Base-by-base conservation (phyloP, 2,113 vertebrate species). In the Actenoides hombroni region DNA sequence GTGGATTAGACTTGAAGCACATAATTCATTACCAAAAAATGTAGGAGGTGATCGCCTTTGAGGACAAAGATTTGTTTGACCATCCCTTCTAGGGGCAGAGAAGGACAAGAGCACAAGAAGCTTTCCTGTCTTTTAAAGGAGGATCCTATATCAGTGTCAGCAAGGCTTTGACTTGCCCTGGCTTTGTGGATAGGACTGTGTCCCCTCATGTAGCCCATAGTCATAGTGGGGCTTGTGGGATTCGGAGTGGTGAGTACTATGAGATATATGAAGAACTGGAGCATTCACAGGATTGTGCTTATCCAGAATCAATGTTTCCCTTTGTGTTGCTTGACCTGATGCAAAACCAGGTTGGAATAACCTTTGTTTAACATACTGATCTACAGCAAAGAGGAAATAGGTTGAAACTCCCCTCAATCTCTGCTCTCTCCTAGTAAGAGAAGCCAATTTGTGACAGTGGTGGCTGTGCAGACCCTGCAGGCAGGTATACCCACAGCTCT, bases 241-340 rank as follows among this genome's bases (percentile, higher is more conserved):
- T 2, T 24, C 59, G 26, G 4, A 54, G 28, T 0, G 0, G 20
- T 39, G 26, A 68, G 39, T 51, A 7, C 49, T 75, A 3, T 25
- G 35, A 35, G 49, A 11, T 49, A 17, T 2, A 19, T 40, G 40
- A 69, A 83, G 60, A 64, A 40, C 2, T 49, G 11, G 61, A 44
- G 14, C 31, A 4, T 40, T 44, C 28, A 16, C 21, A 49, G n/a
- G 39, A 61, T 29, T 56, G 13, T 56, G 33, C 20, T 70, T 35
- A 35, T 21, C 28, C 21, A 19, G 25, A 51, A 13, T 61, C 2
- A 1, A 8, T 29, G 16, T 80, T 46, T 57, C 37, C 37, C 20
- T 74, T 53, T 0, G 1, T 64, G 12, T 64, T 68, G 13, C 53
- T 33, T 76, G 69, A 59, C 59, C 53, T 42, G 53, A 71, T 69